Base-by-base conservation (phyloP, 2,888 invertebrate species). In the Syrphus vitripennis region DNA sequence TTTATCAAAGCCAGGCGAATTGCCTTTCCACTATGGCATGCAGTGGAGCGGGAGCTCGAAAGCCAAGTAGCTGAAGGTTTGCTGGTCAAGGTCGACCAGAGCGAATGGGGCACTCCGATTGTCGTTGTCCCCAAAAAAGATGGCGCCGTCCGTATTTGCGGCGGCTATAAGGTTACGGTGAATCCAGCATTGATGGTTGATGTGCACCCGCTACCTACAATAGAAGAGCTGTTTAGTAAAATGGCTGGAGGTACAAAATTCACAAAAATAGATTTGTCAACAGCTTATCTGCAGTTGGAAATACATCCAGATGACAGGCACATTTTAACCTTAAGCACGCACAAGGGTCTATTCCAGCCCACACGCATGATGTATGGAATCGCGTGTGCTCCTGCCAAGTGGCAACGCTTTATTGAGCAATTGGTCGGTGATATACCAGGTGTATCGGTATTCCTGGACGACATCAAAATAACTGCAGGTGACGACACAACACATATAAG, bases 251-350 rank as follows among this genome's bases (percentile, higher is more conserved):
- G 89, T 0, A 61, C 75, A 3, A 88, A 76, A 40, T 89, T 89
- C 82, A 87, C 88, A 6, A 89, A 90, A 82, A 90, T 89, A 53
- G 90, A 91, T 87, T 87, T 91, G 16, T 72, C 77, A 2, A 88
- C 89, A 61, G 91, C 92, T 4, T 92, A 91, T 71, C 87, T 91
- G 80, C 90, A 92, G 76, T 53, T 91, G 26, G 89, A 90, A 88
- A 87, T 91, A 29, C 88, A 89, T 37, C 89, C 89, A 4, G 89
- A 90, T 24, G 88, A 89, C 82, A 84, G 88, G 74, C 83, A 90
- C 19, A 87, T 89, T 19, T 70, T 91, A 19, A 91, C 90, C 1
- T 86, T 92, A 59, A 91, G 79, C 81, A 91, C 91, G 2, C 90
- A 90, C 70, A 90, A 90, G 71, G 91, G 91, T 4, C 71, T 91